Conservation (phyloP, 2,888 invertebrate species). For the Dysmachus trigonus region DNA sequence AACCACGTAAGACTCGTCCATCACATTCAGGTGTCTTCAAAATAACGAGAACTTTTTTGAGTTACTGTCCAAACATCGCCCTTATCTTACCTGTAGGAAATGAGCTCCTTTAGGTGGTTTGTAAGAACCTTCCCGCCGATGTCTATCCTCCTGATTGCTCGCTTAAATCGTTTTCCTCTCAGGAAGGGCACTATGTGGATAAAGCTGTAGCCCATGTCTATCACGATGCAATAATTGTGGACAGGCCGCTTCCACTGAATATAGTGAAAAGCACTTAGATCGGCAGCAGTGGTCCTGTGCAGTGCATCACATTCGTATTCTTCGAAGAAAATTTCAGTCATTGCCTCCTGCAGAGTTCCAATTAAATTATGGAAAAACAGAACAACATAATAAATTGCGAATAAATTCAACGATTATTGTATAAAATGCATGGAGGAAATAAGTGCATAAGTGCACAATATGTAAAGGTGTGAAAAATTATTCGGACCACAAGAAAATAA, state of each 20-base stretch:
- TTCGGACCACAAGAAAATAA: no score
- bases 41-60: background rate
- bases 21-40: constrained; percentile 89
- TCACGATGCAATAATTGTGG: constrained; percentile 79
- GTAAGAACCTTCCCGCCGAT: constrained; percentile 97
- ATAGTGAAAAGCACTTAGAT: constrained; percentile 75
- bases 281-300: constrained; percentile 81
- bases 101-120: constrained; percentile 96
- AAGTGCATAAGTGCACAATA: no score
- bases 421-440: no score
- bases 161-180: constrained; percentile 75
- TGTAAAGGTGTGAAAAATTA: no score
- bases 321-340: constrained; percentile 96
- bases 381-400: no score
- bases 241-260: constrained; percentile 66
- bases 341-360: constrained; percentile 71
- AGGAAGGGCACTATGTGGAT: constrained; percentile 94
- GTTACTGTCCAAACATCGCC: background rate
- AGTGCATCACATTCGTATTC: constrained; percentile 92
- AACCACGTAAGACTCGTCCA: constrained; percentile 98
- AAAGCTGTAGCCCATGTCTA: constrained; percentile 96
- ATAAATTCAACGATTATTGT: no score
- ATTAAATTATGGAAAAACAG: constrained; percentile 73
- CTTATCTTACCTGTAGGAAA: constrained; percentile 78
- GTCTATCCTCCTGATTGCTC: constrained; percentile 84